Base-by-base conservation (phyloP, 2,888 invertebrate genomes). In the Melieria crassipennis region DNA sequence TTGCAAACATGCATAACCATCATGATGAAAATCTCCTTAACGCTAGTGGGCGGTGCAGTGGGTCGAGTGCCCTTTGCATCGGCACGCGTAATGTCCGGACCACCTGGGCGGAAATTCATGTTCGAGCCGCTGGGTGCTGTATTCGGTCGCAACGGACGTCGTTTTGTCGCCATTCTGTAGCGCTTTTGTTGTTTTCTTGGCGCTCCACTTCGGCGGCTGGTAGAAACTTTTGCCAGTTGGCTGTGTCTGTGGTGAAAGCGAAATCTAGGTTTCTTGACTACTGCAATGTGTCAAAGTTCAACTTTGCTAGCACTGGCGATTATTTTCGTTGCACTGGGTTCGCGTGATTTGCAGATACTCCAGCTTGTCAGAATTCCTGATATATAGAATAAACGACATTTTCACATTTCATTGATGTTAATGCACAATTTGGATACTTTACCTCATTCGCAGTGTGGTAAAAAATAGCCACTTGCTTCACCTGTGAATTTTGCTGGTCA, bases 1-100 rank as follows among this genome's bases (percentile, higher is more conserved):
- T 95, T 94, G 87, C 97, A 97, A 73, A 95, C 86, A 84, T 95
- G 94, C 86, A 97, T 89, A 58, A 96, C 88, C 89, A 96, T 92
- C 85, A 95, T 90, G 47, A 93, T 88, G 56, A 96, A 87, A 70
- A 96, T 91, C 87, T 96, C 93, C 77, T 91, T 89, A 58, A 97
- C 89, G 46, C 95, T 92, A 9, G 93, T 91, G 16, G 96, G 96
- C 75, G 93, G 92, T 47, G 95, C 91, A 4, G 96, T 93, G 4
- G 96, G 95, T 86, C 92, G 91, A 42, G 92, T 95, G 4, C 85
- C 95, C 85, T 90, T 91, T 1, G 89, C 81, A 69, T 89, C 89
- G 5, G 87, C 74, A 47, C 88, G 87, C 13, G 84, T 83, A 52
- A 84, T 79, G 71, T 89, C 88, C 7, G 85, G 83, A 72, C 88